phyloP scores from a whole-genome alignment of 1,140 invertebrate genomes.

The Copidosoma floridanum region DNA sequence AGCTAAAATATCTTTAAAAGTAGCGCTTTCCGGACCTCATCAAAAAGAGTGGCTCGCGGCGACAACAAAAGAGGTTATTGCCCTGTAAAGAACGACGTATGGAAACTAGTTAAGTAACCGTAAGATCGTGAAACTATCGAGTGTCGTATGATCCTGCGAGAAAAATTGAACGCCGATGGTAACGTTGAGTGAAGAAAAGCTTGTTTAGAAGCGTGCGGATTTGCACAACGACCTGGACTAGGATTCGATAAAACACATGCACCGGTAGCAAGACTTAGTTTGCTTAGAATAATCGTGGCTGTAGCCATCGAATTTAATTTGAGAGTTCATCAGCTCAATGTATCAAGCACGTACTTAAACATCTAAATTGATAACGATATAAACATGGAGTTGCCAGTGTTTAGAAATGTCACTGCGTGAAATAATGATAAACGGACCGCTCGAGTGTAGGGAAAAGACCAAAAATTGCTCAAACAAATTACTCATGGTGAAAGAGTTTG shows the following conservation, averaged over 20 bases:
- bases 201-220: neutral
- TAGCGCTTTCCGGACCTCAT: constrained; percentile 2
- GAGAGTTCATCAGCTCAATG: neutral
- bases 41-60: constrained; percentile 8
- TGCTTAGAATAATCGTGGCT: neutral
- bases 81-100: constrained; percentile 20
- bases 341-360: neutral
- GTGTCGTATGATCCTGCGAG: constrained; percentile 15
- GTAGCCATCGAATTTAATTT: neutral
- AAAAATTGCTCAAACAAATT: neutral
- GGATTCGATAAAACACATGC: constrained; percentile 30
- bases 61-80: neutral
- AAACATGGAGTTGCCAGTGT: neutral
- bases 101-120: constrained; percentile 6
- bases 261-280: constrained; percentile 16
- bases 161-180: constrained; percentile 22
- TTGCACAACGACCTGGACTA: constrained; percentile 20
- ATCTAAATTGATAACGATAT: neutral
- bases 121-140: neutral
- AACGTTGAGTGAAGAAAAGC: constrained; percentile 17
- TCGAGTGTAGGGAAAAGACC: no score
- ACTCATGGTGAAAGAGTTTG: neutral
- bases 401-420: neutral
- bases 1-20: constrained; percentile 1
- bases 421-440: neutral